Evolutionary conservation across 2,797 vertebrate genomes (phyloP), one percentile per base, ranked within the genome.

Genomic region (Argyrosomus regius): DNA sequence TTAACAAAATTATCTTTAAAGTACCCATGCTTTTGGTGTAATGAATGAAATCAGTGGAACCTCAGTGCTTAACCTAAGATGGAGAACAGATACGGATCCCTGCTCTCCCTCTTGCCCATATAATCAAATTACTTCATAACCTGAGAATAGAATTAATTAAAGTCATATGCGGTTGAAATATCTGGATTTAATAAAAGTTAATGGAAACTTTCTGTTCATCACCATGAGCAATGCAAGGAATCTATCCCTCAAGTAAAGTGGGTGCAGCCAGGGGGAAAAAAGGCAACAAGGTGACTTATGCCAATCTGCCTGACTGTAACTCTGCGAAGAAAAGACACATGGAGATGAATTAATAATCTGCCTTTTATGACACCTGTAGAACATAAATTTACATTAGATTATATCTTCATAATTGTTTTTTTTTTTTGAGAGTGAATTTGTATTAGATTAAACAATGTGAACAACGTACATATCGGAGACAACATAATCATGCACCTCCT

Each of bases 61-160:
- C 81, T 69, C 80, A 83, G 88, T 84, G 88, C 88, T 91, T 91
- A 92, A 93, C 89, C 91, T 61, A 18, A 88, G 90, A 88, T 88
- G 76, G 88, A 67, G 85, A 87, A 82, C 77, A 89, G 91, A 93
- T 90, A 89, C 70, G 80, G 88, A 85, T 87, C 83, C 82, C 69
- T 65, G 84, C 76, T 70, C 89, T 84, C 85, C 78, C 70, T 80
- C 74, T 79, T 81, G 87, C 90, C 88, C 90, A 80, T 89, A 89
- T 91, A 93, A 94, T 93, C 86, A 84, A 93, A 94, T 93, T 92
- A 94, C 91, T 89, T 89, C 85, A 90, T 85, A 91, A 92, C 90
- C 87, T 87, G 82, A 91, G 88, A 90, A 92, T 91, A 78, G 81
- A 92, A 92, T 92, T 91, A 92, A 94, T 94, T 93, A 89, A 93